Evolutionary conservation across 2,797 vertebrate species (phyloP).

Genomic region (Alca torda): DNA sequence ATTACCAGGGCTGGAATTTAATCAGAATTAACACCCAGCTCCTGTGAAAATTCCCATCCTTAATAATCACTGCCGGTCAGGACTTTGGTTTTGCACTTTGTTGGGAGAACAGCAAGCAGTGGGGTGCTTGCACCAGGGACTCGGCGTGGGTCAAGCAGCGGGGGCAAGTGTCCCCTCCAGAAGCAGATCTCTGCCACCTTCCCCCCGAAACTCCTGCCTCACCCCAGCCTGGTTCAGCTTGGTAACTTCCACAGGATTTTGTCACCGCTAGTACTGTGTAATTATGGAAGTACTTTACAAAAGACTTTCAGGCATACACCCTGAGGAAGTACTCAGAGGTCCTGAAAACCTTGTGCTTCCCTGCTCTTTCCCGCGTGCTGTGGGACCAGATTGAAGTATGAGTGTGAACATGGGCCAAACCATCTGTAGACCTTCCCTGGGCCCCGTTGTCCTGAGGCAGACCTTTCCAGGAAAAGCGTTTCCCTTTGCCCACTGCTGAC

Average conservation of each 20-base stretch:
- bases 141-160: accelerated
- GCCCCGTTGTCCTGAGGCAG: background rate
- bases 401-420: background rate
- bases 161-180: accelerated
- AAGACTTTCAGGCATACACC: background rate
- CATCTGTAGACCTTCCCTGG: background rate
- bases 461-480: background rate
- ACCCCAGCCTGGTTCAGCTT: background rate
- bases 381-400: background rate
- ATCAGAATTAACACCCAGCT: background rate
- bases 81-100: background rate
- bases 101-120: background rate
- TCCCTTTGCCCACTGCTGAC: background rate
- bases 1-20: background rate
- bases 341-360: background rate
- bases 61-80: background rate
- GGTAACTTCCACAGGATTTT: background rate
- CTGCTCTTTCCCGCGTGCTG: background rate
- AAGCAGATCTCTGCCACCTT: background rate
- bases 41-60: background rate
- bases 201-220: background rate
- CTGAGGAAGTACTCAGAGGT: background rate
- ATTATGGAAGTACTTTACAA: background rate
- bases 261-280: background rate
- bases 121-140: background rate